Percentiles rank a stretch among this genome's conserved stretches.
phyloP scores from a whole-genome alignment of 2,888 invertebrate genomes.

The Geophilus truncorum region DNA sequence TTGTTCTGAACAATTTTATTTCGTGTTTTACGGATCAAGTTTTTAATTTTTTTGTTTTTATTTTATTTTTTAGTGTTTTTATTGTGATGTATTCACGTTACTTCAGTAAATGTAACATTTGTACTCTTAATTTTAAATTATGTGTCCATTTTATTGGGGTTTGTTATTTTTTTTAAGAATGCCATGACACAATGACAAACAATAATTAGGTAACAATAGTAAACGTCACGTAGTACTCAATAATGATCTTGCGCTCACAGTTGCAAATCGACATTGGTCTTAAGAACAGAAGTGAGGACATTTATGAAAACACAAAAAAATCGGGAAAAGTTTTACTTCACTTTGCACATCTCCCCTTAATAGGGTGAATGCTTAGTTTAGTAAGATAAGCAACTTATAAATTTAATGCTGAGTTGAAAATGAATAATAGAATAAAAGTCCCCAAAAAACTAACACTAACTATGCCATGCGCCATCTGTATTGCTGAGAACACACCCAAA shows the following conservation, averaged over 20 bases:
- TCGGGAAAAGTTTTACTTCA: not conserved
- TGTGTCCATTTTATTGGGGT: not conserved
- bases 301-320: not conserved
- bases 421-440: no score
- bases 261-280: not conserved
- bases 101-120: conserved; percentile 31
- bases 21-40: not conserved
- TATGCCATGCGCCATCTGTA: not conserved
- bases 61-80: conserved; percentile 13
- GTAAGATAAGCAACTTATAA: not conserved
- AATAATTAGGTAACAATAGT: not conserved
- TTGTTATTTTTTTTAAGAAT: no score
- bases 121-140: conserved; percentile 20
- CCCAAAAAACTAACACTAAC: not conserved
- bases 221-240: not conserved
- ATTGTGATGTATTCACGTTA: conserved; percentile 30
- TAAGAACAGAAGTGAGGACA: not conserved
- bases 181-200: not conserved
- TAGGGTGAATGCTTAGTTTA: not conserved
- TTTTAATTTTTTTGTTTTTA: not conserved
- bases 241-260: not conserved
- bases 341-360: not conserved
- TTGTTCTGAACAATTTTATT: not conserved
- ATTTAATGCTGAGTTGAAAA: not conserved
- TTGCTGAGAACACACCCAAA: not conserved